A percentile compares a stretch with the other conserved stretches of the same genome.
Evolutionary conservation across 2,888 invertebrate species (phyloP).

Genomic region (Pristionchus mayeri): DNA sequence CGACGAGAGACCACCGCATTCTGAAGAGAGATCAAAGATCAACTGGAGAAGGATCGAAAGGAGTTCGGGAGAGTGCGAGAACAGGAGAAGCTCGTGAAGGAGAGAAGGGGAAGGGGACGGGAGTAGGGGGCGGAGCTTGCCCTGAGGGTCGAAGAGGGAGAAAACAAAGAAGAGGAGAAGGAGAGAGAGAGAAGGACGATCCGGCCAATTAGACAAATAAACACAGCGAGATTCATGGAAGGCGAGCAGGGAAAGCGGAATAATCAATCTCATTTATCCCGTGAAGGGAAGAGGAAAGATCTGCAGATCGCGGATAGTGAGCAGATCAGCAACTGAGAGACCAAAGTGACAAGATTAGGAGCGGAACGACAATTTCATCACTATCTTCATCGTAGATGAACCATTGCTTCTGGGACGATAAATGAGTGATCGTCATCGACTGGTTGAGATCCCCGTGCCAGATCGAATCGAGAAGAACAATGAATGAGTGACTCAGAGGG

Average conservation of each 20-base stretch:
- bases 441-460: background rate
- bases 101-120: too few species aligned
- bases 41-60: too few species aligned
- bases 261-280: too few species aligned
- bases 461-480: background rate
- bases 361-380: too few species aligned
- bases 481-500: constrained; percentile 19
- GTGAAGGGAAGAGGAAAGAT: too few species aligned
- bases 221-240: background rate
- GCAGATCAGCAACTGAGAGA: too few species aligned
- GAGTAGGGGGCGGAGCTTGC: constrained; percentile 17
- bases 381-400: too few species aligned
- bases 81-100: background rate
- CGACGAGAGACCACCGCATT: constrained; percentile 35
- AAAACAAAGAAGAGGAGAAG: constrained; percentile 14
- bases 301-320: too few species aligned
- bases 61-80: background rate
- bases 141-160: constrained; percentile 8
- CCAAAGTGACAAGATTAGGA: too few species aligned
- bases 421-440: background rate
- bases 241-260: too few species aligned
- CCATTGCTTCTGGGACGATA: too few species aligned
- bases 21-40: constrained; percentile 17
- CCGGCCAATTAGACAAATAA: constrained; percentile 46
- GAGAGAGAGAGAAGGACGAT: constrained; percentile 16